phyloP scores from a whole-genome alignment of 1,140 invertebrate species.

The Melitaea cinxia region DNA sequence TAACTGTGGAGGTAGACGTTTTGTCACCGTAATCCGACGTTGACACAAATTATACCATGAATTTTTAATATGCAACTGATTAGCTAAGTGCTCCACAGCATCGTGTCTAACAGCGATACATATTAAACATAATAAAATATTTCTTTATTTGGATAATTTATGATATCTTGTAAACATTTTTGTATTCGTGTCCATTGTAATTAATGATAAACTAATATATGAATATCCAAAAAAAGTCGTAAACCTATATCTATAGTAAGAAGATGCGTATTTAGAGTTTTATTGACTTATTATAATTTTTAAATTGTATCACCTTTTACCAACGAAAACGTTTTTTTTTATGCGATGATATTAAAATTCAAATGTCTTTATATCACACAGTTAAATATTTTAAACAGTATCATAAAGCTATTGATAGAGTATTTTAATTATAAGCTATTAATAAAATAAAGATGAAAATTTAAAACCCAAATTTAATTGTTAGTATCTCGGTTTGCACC shows the following conservation, averaged over 20 bases:
- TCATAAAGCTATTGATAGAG: too few relatives aligned
- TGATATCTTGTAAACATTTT: background rate
- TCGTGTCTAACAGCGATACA: background rate
- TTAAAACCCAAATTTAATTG: background rate
- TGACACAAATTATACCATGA: constrained; percentile 43
- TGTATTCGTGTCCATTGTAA: background rate
- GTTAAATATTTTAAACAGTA: too few relatives aligned
- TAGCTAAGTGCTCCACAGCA: constrained; percentile 23
- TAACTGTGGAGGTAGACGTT: constrained; percentile 39
- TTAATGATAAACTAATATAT: too few relatives aligned
- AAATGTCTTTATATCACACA: too few relatives aligned
- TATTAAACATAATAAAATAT: background rate
- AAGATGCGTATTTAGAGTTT: too few relatives aligned
- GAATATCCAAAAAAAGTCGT: background rate
- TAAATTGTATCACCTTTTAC: too few relatives aligned
- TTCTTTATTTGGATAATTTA: background rate
- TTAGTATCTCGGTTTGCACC: background rate
- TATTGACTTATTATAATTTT: too few relatives aligned
- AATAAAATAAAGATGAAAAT: background rate
- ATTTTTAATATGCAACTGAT: constrained; percentile 43
- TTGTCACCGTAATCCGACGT: constrained; percentile 48
- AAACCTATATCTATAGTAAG: background rate
- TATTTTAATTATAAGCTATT: background rate
- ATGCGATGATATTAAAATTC: too few relatives aligned
- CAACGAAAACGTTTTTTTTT: too few relatives aligned